Percentiles rank a stretch among this genome's conserved stretches.
Conservation (phyloP, 1,140 invertebrate genomes). For the Acromyrmex heyeri region DNA sequence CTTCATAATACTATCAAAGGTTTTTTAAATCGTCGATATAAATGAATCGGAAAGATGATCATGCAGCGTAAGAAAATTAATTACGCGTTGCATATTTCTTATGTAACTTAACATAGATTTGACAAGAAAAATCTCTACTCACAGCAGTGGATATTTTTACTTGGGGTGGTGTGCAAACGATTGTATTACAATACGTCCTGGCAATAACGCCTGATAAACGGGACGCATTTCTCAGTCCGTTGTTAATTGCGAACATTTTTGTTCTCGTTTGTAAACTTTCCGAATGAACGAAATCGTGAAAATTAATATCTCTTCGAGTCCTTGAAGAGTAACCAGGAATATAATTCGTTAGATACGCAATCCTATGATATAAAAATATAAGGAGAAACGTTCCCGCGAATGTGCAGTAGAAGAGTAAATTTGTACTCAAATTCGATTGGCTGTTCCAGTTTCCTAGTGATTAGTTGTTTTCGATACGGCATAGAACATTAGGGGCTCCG, state of each 20-base stretch:
- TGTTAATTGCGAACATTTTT: slow-evolving; percentile 16
- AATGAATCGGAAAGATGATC: too few relatives aligned
- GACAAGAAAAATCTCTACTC: background rate
- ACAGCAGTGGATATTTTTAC: slow-evolving; percentile 23
- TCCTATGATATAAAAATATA: too few relatives aligned
- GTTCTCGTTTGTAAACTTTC: background rate
- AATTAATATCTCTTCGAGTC: too few relatives aligned
- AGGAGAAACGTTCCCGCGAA: too few relatives aligned
- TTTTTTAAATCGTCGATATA: too few relatives aligned
- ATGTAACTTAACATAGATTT: slow-evolving; percentile 7
- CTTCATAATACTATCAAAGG: too few relatives aligned
- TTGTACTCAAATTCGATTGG: too few relatives aligned
- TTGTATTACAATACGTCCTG: background rate
- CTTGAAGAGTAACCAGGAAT: background rate
- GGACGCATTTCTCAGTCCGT: background rate
- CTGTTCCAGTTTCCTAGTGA: too few relatives aligned
- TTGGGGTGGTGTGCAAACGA: background rate
- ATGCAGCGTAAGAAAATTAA: background rate
- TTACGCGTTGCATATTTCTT: background rate
- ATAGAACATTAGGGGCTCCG: too few relatives aligned
- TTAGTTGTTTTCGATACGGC: too few relatives aligned
- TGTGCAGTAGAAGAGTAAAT: too few relatives aligned
- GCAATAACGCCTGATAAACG: slow-evolving; percentile 2
- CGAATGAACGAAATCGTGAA: too few relatives aligned
- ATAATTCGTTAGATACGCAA: background rate